A percentile compares a stretch with the other conserved stretches of the same genome.
These are phyloP conservation scores for Adelphocoris suturalis DNA, from an alignment of 2,888 invertebrate species.

Conservation along the genomic window DNA sequence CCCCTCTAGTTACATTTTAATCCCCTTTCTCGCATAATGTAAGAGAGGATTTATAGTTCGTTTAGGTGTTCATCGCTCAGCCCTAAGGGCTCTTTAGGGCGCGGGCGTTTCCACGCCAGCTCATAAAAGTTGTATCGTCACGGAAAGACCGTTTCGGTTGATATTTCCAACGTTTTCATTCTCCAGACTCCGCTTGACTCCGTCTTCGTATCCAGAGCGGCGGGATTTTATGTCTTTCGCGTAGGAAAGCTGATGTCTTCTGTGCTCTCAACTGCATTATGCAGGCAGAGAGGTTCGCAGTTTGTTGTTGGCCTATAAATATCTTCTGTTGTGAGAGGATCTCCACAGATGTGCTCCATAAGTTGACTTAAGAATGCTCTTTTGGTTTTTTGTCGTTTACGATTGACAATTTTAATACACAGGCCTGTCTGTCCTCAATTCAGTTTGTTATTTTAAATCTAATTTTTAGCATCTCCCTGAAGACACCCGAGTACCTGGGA, in stretches of 20 bases:
- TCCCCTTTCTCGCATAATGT: slow-evolving; percentile 41
- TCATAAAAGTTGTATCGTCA: slow-evolving; percentile 27
- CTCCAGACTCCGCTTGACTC: background rate
- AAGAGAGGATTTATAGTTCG: slow-evolving; percentile 37
- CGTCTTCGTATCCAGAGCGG: background rate
- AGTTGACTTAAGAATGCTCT: no score
- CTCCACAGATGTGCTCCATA: background rate
- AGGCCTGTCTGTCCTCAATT: no score
- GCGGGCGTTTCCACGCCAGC: slow-evolving; percentile 2
- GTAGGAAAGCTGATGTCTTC: background rate
- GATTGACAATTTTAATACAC: no score
- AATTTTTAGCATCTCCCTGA: no score
- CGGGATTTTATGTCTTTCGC: no score
- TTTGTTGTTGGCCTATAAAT: background rate
- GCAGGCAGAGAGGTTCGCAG: background rate
- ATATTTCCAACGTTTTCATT: slow-evolving; percentile 4
- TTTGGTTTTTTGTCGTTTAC: no score
- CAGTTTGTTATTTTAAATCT: no score
- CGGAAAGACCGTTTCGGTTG: slow-evolving; percentile 4
- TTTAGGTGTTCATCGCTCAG: slow-evolving; percentile 41
- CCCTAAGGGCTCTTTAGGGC: slow-evolving; percentile 39
- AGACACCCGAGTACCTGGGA: no score
- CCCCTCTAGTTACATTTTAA: slow-evolving; percentile 34
- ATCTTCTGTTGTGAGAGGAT: background rate
- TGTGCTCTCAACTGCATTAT: background rate